These are phyloP conservation scores for Sarcophaga rosellei DNA, from an alignment of 2,888 invertebrate genomes.

Conservation along the genomic window DNA sequence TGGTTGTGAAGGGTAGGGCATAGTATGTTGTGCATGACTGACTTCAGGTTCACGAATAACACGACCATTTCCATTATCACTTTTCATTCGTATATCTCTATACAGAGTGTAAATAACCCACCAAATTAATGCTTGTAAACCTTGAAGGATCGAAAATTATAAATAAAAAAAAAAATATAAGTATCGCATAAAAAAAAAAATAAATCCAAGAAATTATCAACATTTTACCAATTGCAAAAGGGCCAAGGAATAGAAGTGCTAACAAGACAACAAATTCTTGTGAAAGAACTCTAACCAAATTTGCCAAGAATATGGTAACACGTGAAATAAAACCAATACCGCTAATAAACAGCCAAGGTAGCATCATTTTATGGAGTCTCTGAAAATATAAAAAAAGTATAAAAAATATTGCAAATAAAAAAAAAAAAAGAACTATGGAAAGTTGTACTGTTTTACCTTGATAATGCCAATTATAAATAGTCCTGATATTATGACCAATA, in stretches of 20 bases:
- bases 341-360: neutral
- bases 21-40: neutral
- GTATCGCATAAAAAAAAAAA: neutral
- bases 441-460: neutral
- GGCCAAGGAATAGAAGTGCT: neutral
- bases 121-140: conserved; percentile 15
- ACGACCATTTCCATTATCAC: neutral
- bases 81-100: conserved; percentile 19
- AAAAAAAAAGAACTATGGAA: neutral
- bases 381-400: neutral
- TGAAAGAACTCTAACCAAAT: neutral
- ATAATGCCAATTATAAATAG: conserved; percentile 11
- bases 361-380: conserved; percentile 6
- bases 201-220: neutral
- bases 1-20: conserved; percentile 5
- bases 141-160: neutral
- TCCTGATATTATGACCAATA: conserved; percentile 9
- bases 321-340: neutral
- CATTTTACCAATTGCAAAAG: neutral
- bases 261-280: neutral
- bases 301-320: neutral
- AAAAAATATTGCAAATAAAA: neutral
- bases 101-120: conserved; percentile 37
- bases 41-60: neutral
- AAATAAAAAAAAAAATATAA: neutral